Percentiles rank a stretch among this genome's conserved stretches.
Evolutionary conservation across 2,797 vertebrate species (phyloP).

Genomic region (Lithobates pipiens): DNA sequence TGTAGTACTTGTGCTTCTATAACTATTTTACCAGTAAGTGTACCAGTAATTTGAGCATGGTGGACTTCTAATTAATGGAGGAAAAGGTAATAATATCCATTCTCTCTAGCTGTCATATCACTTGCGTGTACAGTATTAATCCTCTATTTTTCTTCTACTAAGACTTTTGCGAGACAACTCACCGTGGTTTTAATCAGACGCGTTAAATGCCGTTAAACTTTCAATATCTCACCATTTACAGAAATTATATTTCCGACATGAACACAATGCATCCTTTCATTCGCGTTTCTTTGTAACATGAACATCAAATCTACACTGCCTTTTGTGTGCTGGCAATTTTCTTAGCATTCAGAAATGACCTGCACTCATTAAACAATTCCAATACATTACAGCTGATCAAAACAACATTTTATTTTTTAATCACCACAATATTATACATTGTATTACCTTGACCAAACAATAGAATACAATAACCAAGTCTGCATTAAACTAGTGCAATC

Average conservation of each 20-base stretch:
- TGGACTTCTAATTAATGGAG: neutral
- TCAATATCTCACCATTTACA: constrained; percentile 29
- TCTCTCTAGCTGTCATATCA: neutral
- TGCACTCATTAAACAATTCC: constrained; percentile 6
- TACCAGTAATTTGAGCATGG: neutral
- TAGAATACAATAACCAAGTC: neutral
- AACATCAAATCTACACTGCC: constrained; percentile 6
- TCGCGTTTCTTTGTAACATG: neutral
- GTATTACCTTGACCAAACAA: constrained; percentile 11
- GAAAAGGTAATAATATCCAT: neutral
- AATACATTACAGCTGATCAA: constrained; percentile 14
- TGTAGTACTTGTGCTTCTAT: neutral
- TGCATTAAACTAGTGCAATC: neutral
- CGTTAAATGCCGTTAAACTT: constrained; percentile 9
- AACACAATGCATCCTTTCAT: constrained; percentile 31
- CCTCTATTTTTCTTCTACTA: neutral
- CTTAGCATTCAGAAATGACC: constrained; percentile 19
- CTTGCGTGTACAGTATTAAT: neutral
- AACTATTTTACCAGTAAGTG: neutral
- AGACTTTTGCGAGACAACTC: neutral
- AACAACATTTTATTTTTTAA: constrained; percentile 16
- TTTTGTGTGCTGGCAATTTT: constrained; percentile 12
- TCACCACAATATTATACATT: neutral
- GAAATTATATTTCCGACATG: constrained; percentile 28
- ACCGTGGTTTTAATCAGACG: neutral